These are phyloP conservation scores for Ispidina lecontei DNA, from an alignment of 2,797 vertebrate species.

Conservation along the genomic window DNA sequence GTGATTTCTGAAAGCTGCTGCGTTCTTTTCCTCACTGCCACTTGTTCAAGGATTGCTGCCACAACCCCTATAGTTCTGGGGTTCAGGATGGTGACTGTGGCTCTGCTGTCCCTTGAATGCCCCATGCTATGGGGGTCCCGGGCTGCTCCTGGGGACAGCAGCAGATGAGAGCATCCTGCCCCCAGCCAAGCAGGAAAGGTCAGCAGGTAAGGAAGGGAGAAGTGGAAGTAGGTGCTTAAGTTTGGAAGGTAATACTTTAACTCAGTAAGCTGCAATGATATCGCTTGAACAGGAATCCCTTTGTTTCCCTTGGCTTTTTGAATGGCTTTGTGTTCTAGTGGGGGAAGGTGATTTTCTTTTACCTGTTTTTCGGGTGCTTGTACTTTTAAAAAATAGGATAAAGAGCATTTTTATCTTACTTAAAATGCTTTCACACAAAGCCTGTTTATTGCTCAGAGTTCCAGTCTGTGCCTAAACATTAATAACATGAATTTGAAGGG, in stretches of 20 bases:
- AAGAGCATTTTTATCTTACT: conserved; percentile 37
- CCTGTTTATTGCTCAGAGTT: conserved; percentile 1
- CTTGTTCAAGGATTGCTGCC: conserved; percentile 52
- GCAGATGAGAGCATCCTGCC: conserved; percentile 35
- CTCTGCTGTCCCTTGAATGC: conserved; percentile 44
- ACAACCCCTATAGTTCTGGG: conserved; percentile 68
- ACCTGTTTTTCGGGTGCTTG: background rate
- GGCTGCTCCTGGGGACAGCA: conserved; percentile 5
- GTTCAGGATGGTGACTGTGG: conserved; percentile 60
- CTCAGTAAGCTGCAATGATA: conserved; percentile 75
- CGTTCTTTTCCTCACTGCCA: conserved; percentile 69
- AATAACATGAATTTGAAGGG: conserved; percentile 10
- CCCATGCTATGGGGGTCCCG: too few species aligned
- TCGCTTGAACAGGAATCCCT: conserved; percentile 70
- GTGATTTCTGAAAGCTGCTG: conserved; percentile 75
- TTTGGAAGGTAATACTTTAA: conserved; percentile 75
- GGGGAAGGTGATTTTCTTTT: background rate
- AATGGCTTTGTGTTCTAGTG: background rate
- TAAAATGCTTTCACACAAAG: conserved; percentile 2
- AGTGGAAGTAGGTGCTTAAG: conserved; percentile 56
- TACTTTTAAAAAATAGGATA: conserved; percentile 33
- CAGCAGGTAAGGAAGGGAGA: conserved; percentile 76
- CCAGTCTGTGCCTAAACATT: conserved; percentile 31
- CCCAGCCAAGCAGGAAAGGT: conserved; percentile 63
- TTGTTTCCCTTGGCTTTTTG: conserved; percentile 62